Conservation (phyloP, 1,140 invertebrate genomes). For the Aphaenogaster floridana region DNA sequence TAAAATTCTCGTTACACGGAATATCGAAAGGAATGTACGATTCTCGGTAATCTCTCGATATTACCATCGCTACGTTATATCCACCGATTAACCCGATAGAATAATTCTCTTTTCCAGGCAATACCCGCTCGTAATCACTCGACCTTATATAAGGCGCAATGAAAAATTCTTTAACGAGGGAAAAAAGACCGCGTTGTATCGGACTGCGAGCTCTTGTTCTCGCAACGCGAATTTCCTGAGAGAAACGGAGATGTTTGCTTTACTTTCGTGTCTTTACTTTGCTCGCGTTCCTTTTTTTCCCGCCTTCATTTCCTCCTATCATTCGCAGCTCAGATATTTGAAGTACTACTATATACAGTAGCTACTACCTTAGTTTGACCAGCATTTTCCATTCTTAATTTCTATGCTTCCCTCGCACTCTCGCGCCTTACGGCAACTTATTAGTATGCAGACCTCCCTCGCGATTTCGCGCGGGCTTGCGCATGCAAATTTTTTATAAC, state of each 20-base stretch:
- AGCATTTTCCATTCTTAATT: conserved; percentile 60
- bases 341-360: neutral
- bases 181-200: conserved; percentile 12
- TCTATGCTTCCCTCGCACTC: neutral
- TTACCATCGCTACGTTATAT: conserved; percentile 25
- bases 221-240: conserved; percentile 36
- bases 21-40: conserved; percentile 45
- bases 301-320: conserved; percentile 49
- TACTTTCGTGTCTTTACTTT: conserved; percentile 47
- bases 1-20: conserved; percentile 28
- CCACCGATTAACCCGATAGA: conserved; percentile 45
- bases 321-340: conserved; percentile 45
- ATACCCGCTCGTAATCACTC: conserved; percentile 31
- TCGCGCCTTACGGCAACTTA: conserved; percentile 42
- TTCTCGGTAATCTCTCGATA: conserved; percentile 23
- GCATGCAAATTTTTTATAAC: conserved; percentile 64
- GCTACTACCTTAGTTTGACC: conserved; percentile 52
- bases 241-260: conserved; percentile 58
- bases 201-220: conserved; percentile 34
- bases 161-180: conserved; percentile 45
- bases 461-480: conserved; percentile 36
- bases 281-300: conserved; percentile 34
- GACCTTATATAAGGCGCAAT: conserved; percentile 25
- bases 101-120: conserved; percentile 42
- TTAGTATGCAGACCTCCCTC: conserved; percentile 47